Conservation (phyloP, 2,113 vertebrate species). For the Kryptolebias marmoratus region DNA sequence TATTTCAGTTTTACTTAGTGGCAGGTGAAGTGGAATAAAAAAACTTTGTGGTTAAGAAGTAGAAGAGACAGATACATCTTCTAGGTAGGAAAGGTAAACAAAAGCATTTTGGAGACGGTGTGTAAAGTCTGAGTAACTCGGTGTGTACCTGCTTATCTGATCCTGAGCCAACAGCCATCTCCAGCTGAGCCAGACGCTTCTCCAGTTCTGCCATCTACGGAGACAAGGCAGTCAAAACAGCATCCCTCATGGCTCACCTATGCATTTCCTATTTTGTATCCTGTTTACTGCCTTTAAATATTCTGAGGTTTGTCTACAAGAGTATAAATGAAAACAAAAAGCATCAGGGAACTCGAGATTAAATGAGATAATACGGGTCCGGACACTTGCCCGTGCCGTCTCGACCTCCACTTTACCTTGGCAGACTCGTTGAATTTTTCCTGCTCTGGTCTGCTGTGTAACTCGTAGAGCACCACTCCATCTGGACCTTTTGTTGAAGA, state of each 20-base stretch:
- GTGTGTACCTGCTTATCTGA: slow-evolving; percentile 88
- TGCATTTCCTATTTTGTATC: slow-evolving; percentile 10
- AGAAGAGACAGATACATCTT: slow-evolving; percentile 18
- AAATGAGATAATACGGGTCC: slow-evolving; percentile 9
- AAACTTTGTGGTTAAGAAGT: slow-evolving; percentile 12
- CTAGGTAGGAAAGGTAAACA: slow-evolving; percentile 22
- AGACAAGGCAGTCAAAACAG: slow-evolving; percentile 29
- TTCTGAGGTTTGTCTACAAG: slow-evolving; percentile 34
- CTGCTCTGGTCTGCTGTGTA: slow-evolving; percentile 92
- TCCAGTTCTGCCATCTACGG: slow-evolving; percentile 89
- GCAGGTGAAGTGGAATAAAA: slow-evolving; percentile 12
- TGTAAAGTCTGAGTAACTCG: not conserved
- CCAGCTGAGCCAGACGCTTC: slow-evolving; percentile 91
- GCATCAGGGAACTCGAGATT: not conserved
- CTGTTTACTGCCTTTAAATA: slow-evolving; percentile 20
- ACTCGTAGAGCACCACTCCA: slow-evolving; percentile 88
- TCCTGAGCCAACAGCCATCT: slow-evolving; percentile 85
- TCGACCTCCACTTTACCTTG: slow-evolving; percentile 80
- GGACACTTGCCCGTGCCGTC: slow-evolving; percentile 22
- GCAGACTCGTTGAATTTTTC: slow-evolving; percentile 90
- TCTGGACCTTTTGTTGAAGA: slow-evolving; percentile 65
- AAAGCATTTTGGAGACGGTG: slow-evolving; percentile 5
- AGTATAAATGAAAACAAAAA: slow-evolving; percentile 22
- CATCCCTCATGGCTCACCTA: slow-evolving; percentile 16
- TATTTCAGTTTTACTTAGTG: slow-evolving; percentile 28